phyloP scores from a whole-genome alignment of 37 sponge, comb jelly and placozoan species.

The Halichondria panicea region DNA sequence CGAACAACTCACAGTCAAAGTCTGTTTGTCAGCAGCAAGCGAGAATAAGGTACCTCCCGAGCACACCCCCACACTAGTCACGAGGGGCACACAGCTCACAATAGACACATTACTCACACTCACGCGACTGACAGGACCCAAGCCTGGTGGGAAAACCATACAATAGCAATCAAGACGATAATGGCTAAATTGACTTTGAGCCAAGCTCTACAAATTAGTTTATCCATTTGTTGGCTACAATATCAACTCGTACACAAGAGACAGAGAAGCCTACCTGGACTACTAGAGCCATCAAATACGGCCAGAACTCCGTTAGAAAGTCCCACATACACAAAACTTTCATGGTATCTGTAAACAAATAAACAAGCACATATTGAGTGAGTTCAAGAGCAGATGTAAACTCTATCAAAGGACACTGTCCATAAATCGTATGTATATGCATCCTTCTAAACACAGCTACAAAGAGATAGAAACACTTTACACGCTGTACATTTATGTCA shows the following conservation, averaged over 20 bases:
- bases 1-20: neutral
- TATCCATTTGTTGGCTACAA: neutral
- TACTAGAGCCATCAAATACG: slow-evolving; percentile 52
- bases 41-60: slow-evolving; percentile 7
- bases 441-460: too few species aligned
- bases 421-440: too few species aligned
- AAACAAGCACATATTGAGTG: neutral
- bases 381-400: too few species aligned
- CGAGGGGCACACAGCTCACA: slow-evolving; percentile 7
- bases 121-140: slow-evolving; percentile 8
- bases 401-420: too few species aligned
- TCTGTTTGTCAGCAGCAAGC: neutral
- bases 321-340: slow-evolving; percentile 54
- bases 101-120: slow-evolving; percentile 30
- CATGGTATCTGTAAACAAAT: slow-evolving; percentile 25
- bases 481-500: too few species aligned
- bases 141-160: neutral
- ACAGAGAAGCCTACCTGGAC: neutral
- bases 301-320: slow-evolving; percentile 63
- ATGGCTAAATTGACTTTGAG: too few species aligned
- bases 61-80: slow-evolving; percentile 12
- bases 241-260: neutral
- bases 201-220: neutral
- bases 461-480: too few species aligned
- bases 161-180: neutral